These are phyloP conservation scores for Chrysolina haemoptera DNA, from an alignment of 2,888 invertebrate species.

Conservation along the genomic window DNA sequence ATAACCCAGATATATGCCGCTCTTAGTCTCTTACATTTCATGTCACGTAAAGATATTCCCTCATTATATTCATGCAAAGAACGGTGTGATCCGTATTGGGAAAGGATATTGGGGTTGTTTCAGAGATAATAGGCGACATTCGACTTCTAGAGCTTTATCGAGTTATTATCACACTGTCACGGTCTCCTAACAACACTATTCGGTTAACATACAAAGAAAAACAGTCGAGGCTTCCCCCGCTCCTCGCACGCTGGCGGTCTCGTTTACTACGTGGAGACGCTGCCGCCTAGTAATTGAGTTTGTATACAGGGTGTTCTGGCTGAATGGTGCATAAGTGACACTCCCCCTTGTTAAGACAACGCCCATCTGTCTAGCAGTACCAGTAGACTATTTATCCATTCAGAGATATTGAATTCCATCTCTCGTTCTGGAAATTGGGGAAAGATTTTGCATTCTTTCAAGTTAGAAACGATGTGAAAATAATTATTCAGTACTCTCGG, in stretches of 20 bases:
- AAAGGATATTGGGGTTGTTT: not conserved
- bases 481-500: too few relatives aligned
- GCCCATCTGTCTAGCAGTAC: too few relatives aligned
- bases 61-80: too few relatives aligned
- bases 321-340: not conserved
- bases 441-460: too few relatives aligned
- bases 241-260: not conserved
- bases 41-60: too few relatives aligned
- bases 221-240: not conserved
- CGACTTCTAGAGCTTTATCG: not conserved
- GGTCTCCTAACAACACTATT: constrained; percentile 1
- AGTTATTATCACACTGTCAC: not conserved
- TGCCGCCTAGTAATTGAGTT: not conserved
- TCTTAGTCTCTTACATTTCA: too few relatives aligned
- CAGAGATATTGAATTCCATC: too few relatives aligned
- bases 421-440: too few relatives aligned
- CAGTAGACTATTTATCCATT: too few relatives aligned
- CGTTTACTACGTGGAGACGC: not conserved
- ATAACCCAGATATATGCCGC: too few relatives aligned
- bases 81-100: not conserved
- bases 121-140: not conserved
- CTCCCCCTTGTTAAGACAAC: not conserved
- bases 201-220: not conserved
- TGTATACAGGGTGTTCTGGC: not conserved
- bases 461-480: too few relatives aligned